Evolutionary conservation across 2,888 invertebrate genomes (phyloP).

Genomic region (Gastrophysa polygoni): DNA sequence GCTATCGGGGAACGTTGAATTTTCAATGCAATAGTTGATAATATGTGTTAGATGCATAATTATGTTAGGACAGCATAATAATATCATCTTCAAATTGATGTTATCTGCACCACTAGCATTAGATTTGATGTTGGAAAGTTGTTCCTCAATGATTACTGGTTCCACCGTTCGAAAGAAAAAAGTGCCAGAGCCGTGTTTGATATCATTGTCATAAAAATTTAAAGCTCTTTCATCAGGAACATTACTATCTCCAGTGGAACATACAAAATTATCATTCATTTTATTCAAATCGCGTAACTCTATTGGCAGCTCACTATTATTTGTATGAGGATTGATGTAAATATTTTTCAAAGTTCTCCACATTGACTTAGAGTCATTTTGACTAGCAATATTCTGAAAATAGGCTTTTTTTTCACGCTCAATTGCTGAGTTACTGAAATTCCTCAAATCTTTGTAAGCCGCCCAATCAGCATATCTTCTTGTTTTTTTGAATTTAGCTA

Average conservation of each 20-base stretch:
- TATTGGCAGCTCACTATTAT: neutral
- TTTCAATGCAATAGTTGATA: constrained; percentile 2
- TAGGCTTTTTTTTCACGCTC: neutral
- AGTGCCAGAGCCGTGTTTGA: neutral
- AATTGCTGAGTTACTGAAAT: neutral
- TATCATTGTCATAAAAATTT: neutral
- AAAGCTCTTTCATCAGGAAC: neutral
- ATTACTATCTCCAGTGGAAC: neutral
- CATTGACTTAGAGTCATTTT: neutral
- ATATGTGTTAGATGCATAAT: constrained; percentile 3
- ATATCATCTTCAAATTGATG: constrained; percentile 1
- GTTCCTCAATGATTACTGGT: neutral
- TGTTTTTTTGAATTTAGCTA: neutral
- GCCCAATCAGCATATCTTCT: neutral
- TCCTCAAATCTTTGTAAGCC: neutral
- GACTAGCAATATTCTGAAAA: neutral
- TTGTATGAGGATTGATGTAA: neutral
- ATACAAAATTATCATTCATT: neutral
- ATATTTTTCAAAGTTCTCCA: neutral
- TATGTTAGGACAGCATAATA: neutral
- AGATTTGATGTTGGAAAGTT: neutral
- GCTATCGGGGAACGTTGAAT: neutral
- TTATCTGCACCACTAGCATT: neutral
- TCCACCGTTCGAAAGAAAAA: neutral
- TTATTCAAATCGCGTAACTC: neutral